phyloP scores from a whole-genome alignment of 2,113 vertebrate species.

The Gopherus evgoodei region DNA sequence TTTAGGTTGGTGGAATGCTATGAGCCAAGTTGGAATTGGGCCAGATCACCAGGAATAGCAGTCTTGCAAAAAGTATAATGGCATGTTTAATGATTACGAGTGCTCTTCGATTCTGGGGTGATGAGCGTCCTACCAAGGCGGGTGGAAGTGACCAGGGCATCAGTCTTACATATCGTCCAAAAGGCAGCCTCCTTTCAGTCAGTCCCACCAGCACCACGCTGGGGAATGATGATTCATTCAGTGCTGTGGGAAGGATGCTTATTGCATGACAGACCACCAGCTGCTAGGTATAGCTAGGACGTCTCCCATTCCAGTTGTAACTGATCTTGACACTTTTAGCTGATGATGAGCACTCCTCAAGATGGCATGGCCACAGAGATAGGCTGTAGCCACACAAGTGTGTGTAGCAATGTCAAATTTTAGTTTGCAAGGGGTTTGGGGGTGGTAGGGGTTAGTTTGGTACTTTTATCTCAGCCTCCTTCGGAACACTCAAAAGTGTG shows the following conservation, averaged over 20 bases:
- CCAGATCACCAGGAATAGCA: neutral
- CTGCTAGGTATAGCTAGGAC: neutral
- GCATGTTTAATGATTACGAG: fast-evolving
- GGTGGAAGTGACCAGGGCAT: neutral
- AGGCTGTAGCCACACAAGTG: neutral
- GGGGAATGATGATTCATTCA: neutral
- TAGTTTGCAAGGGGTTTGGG: too few relatives aligned
- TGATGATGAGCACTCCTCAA: neutral
- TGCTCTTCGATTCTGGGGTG: neutral
- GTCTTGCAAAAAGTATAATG: neutral
- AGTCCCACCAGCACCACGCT: neutral
- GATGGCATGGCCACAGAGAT: neutral
- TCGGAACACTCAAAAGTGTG: neutral
- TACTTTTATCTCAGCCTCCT: neutral
- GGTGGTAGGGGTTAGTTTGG: neutral
- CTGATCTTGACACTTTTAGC: neutral
- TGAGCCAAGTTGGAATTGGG: neutral
- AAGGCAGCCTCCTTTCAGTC: neutral
- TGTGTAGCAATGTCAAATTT: neutral
- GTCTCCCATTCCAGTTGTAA: neutral
- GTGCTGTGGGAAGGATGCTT: neutral
- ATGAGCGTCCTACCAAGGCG: neutral
- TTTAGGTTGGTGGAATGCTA: neutral
- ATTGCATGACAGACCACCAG: neutral
- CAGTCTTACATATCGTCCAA: neutral